Base-by-base conservation (phyloP, 2,113 vertebrate species). In the Cisticola juncidis region DNA sequence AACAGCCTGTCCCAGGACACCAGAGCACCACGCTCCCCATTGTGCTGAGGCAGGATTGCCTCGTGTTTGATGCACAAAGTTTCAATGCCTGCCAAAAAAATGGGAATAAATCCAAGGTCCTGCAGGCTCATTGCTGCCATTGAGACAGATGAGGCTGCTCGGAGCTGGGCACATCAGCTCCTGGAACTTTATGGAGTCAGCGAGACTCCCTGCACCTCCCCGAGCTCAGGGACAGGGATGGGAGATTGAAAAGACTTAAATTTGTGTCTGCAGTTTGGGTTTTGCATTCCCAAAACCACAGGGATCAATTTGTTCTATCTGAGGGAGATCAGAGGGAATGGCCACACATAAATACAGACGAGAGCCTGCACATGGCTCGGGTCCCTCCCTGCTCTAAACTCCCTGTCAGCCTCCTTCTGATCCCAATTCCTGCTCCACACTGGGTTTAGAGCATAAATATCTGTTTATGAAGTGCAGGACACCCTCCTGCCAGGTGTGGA, bases 241-340 rank as follows among this genome's bases (percentile, higher is more conserved):
- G 60, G 76, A 94, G 87, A 85, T 95, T 71, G 93, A 94, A 89
- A 74, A 89, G 90, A 33, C 87, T 92, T 51, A 38, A 89, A 91
- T 95, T 91, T 78, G 95, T 91, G 77, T 36, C 87, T 84, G 48
- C 90, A 94, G 14, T 92, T 95, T 91, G 92, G 90, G 65, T 84
- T 64, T 62, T 0, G 0, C 65, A 3, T 91, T 91, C 72, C 78
- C 80, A 68, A 85, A 95, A 84, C 90, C 24, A 5, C 53, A 14
- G 90, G 87, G 95, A 95, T 92, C 93, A 71, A 81, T 97, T 91
- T 58, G 78, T 92, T 91, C 85, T 51, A 5, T 78, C 90, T 74
- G 26, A 4, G 73, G 48, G 65, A 91, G 73, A 76, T 87, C 81
- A 58, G 81, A 8, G 9, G 2, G 8, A 84, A 84, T 6, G 66